Base-by-base conservation (phyloP, 2,888 invertebrate genomes). In the Lepidocyrtinus sp. region DNA sequence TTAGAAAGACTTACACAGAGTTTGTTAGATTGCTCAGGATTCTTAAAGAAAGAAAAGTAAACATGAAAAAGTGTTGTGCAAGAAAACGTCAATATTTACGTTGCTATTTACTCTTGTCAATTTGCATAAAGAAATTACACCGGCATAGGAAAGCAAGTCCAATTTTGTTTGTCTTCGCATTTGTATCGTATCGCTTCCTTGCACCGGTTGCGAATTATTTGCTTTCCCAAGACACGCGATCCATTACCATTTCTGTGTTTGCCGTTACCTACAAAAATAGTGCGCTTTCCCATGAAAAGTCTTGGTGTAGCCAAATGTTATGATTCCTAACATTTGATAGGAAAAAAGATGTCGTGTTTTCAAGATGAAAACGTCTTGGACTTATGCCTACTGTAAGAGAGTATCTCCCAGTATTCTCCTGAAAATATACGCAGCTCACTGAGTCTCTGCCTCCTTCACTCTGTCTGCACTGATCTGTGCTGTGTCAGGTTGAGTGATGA, bases 41-140 rank as follows among this genome's bases (percentile, higher is more conserved):
- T 36, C 36, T 36, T 7, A 36, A 12, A 36, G 12, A 36, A 36
- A 5, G 36, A 7, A 5, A 36, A 36, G 5, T 7, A 36, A 36
- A 36, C 36, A 36, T 7, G 36, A 36, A 36, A 55, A 55, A 55
- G 55, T n/a, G 55, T 55, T 55, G 17, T 55, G 55, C 55, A 55
- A 55, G 55, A 55, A 55, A 55, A 55, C 55, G 55, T 55, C 55
- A 55, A 55, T 55, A 55, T 55, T 55, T 55, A 55, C 55, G 55
- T n/a, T 55, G 2, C 55, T n/a, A 55, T 55, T 55, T 55, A 17
- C 55, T 55, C 55, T 55, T 17, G n/a, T 12, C 55, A n/a, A 55
- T 55, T 55, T 55, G n/a, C 55, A 55, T 55, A 55, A 55, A 2
- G 55, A 55, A 2, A 36, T 12, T 36, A 12, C 5, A 36, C 7